Evolutionary conservation across 2,113 vertebrate species (phyloP).

Genomic region (Cyprinus carpio): DNA sequence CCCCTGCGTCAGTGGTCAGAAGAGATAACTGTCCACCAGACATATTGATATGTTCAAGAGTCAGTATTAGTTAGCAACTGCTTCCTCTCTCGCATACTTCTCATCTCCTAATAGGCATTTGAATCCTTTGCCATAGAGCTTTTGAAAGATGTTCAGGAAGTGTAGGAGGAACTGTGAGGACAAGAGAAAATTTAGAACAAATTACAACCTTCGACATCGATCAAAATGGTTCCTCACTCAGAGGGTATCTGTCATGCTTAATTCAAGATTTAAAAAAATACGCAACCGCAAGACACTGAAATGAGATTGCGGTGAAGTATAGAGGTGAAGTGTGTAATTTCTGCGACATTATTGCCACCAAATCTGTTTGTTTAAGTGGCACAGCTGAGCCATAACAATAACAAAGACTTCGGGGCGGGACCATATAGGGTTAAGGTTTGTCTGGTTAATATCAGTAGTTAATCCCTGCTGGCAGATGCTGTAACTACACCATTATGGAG

Average conservation of each 20-base stretch:
- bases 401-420: no score
- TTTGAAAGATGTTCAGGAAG: constrained; percentile 15
- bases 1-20: not conserved
- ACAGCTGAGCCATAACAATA: not conserved
- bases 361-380: not conserved
- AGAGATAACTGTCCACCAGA: not conserved
- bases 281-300: not conserved
- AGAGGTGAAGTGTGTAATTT: constrained; percentile 9
- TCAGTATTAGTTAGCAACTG: constrained; percentile 8
- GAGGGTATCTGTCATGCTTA: not conserved
- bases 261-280: not conserved
- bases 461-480: not conserved
- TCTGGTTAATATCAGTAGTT: not conserved
- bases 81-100: not conserved
- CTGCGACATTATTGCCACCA: not conserved
- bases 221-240: constrained; percentile 33
- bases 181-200: constrained; percentile 37
- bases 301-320: not conserved
- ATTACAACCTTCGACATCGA: constrained; percentile 28
- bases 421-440: not conserved
- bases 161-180: constrained; percentile 6
- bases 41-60: not conserved
- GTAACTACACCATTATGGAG: not conserved
- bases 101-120: constrained; percentile 6
- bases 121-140: not conserved